Percentiles rank a stretch among this genome's conserved stretches.
These are phyloP conservation scores for Nymphalis urticae DNA, from an alignment of 2,888 invertebrate genomes.

Conservation along the genomic window DNA sequence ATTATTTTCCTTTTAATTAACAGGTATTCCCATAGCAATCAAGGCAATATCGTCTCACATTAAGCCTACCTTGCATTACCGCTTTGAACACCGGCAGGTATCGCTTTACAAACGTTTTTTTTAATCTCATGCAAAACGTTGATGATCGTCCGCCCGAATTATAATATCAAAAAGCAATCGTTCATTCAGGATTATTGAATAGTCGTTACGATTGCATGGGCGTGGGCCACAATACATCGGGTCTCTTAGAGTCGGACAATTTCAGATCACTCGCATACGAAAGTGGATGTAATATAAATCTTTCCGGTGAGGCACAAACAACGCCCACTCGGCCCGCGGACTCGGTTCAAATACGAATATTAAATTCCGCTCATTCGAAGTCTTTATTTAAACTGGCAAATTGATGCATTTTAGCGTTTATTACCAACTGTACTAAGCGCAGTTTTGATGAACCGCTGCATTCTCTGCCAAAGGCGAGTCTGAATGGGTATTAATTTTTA, in stretches of 20 bases:
- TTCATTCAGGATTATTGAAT: constrained; percentile 79
- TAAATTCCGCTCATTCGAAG: constrained; percentile 75
- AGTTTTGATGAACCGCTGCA: constrained; percentile 47
- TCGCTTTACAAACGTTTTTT: constrained; percentile 71
- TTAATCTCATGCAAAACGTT: constrained; percentile 58
- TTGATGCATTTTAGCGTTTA: constrained; percentile 69
- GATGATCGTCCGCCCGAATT: constrained; percentile 69
- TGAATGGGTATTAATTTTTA: constrained; percentile 78
- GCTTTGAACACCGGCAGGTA: constrained; percentile 58
- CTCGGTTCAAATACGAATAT: constrained; percentile 76
- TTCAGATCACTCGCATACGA: constrained; percentile 79
- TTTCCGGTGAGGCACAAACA: constrained; percentile 80
- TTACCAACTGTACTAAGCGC: constrained; percentile 57
- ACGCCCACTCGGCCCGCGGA: constrained; percentile 76
- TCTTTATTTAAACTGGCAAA: constrained; percentile 68
- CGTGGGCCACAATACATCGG: constrained; percentile 70
- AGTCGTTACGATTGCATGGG: constrained; percentile 75
- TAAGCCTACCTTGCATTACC: constrained; percentile 51
- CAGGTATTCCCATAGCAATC: constrained; percentile 51
- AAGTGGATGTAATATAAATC: constrained; percentile 82
- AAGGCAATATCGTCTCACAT: constrained; percentile 50
- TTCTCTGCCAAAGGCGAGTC: constrained; percentile 41
- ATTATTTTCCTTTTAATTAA: constrained; percentile 43
- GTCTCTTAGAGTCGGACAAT: constrained; percentile 60
- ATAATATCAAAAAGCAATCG: constrained; percentile 77